These are phyloP conservation scores for Nomada ferruginata DNA, from an alignment of 2,888 invertebrate species.

Conservation along the genomic window DNA sequence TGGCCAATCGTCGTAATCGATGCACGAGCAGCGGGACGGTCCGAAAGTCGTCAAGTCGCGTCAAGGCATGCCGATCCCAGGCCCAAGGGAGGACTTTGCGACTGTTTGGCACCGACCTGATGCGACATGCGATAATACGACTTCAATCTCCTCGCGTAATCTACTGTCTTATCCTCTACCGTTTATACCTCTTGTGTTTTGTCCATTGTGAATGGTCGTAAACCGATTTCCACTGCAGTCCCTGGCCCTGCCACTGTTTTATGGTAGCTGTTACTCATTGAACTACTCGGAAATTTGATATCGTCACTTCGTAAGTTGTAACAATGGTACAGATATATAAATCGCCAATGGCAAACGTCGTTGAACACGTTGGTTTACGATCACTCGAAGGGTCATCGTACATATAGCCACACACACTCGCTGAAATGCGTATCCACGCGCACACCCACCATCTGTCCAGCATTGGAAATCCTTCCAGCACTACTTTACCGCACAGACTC, in stretches of 20 bases:
- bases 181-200: constrained; percentile 60
- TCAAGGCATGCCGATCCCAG: constrained; percentile 70
- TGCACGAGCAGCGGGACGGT: constrained; percentile 75
- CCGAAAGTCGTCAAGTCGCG: constrained; percentile 75
- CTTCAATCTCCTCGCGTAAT: constrained; percentile 74
- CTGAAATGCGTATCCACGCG: constrained; percentile 68
- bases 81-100: constrained; percentile 75
- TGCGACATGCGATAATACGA: constrained; percentile 74
- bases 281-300: not conserved
- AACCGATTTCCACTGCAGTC: constrained; percentile 11
- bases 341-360: constrained; percentile 1
- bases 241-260: not conserved
- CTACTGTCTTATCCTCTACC: constrained; percentile 74
- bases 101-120: constrained; percentile 75
- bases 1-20: constrained; percentile 74
- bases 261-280: not conserved
- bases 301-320: not conserved
- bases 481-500: not conserved
- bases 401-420: constrained; percentile 47
- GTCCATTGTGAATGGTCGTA: constrained; percentile 45
- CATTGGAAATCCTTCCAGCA: constrained; percentile 4
- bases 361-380: constrained; percentile 34
- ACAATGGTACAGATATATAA: not conserved
- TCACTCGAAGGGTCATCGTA: constrained; percentile 49
- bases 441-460: not conserved